Percentiles rank a stretch among this genome's conserved stretches.
Conservation (phyloP, 2,888 invertebrate genomes). For the Plagodis pulveraria region DNA sequence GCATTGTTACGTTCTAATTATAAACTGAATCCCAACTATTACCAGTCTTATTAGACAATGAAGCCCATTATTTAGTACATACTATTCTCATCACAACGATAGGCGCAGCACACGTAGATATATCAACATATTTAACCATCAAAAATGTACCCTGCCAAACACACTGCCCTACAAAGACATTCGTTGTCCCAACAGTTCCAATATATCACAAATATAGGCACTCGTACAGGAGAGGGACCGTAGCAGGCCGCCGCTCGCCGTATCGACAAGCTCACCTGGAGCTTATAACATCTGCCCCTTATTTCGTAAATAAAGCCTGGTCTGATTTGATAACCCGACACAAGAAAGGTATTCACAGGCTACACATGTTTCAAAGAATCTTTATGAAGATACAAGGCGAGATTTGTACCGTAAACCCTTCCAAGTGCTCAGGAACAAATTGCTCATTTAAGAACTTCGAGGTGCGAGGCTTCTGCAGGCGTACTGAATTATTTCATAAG, state of each 20-base stretch:
- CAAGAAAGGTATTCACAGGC: slow-evolving; percentile 21
- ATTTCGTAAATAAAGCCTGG: slow-evolving; percentile 34
- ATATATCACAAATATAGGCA: slow-evolving; percentile 20
- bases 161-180: slow-evolving; percentile 15
- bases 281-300: slow-evolving; percentile 37
- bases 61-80: no score
- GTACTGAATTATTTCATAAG: slow-evolving; percentile 1
- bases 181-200: slow-evolving; percentile 16
- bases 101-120: no score
- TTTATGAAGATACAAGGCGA: slow-evolving; percentile 21
- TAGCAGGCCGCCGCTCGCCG: slow-evolving; percentile 5
- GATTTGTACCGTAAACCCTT: slow-evolving; percentile 21
- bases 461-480: background rate
- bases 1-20: no score
- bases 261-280: slow-evolving; percentile 36
- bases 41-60: no score
- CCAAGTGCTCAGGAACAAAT: slow-evolving; percentile 9
- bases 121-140: no score
- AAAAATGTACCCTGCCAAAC: slow-evolving; percentile 2
- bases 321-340: slow-evolving; percentile 34
- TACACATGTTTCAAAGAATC: slow-evolving; percentile 18
- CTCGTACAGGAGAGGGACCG: slow-evolving; percentile 7
- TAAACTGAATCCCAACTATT: no score
- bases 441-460: slow-evolving; percentile 4
- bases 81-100: no score